phyloP scores from a whole-genome alignment of 2,113 vertebrate genomes.

The Dasyornis broadbenti region DNA sequence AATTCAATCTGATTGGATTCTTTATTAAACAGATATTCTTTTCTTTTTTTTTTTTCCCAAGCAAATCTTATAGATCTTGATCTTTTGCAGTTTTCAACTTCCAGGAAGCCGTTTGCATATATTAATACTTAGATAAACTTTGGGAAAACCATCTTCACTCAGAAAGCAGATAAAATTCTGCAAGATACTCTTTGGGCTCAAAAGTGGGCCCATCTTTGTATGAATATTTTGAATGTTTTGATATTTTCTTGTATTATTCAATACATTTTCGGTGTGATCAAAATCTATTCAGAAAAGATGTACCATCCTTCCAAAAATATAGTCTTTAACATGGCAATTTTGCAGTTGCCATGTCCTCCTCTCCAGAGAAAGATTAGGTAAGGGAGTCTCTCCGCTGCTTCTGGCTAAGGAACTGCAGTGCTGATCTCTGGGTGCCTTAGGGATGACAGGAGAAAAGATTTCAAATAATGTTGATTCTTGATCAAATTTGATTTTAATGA shows the following conservation, averaged over 20 bases:
- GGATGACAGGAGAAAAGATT: background rate
- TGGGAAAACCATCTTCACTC: background rate
- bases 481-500: conserved; percentile 35
- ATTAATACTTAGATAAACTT: background rate
- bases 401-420: background rate
- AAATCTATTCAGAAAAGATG: background rate
- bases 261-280: background rate
- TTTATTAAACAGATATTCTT: background rate
- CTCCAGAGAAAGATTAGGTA: background rate
- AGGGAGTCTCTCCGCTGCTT: background rate
- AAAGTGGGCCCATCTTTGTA: background rate
- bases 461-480: conserved; percentile 18
- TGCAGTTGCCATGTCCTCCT: background rate
- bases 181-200: background rate
- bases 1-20: background rate
- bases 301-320: background rate
- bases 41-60: background rate
- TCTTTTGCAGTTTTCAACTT: background rate
- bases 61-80: background rate
- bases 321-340: background rate
- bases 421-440: background rate
- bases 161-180: background rate
- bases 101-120: background rate
- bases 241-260: background rate
- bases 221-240: background rate